These are phyloP conservation scores for Drosophila jambulina DNA, from an alignment of 1,140 invertebrate species.

Conservation along the genomic window DNA sequence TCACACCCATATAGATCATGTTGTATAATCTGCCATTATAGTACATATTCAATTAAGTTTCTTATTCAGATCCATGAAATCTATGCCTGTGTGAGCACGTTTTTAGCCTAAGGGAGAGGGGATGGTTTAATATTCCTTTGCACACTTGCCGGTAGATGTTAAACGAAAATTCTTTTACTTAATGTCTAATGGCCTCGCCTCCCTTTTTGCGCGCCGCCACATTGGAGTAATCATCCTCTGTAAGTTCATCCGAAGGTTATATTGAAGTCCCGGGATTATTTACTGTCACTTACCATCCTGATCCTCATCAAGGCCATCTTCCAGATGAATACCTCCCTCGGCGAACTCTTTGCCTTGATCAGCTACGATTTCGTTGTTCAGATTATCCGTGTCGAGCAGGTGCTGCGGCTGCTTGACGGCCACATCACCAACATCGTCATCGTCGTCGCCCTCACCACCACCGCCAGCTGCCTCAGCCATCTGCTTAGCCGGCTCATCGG, in stretches of 20 bases:
- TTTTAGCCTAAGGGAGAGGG: conserved; percentile 16
- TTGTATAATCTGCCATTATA: conserved; percentile 22
- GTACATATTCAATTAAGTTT: conserved; percentile 22
- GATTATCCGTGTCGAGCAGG: conserved; percentile 73
- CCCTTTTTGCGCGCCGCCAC: conserved; percentile 64
- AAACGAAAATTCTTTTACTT: conserved; percentile 25
- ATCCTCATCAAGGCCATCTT: conserved; percentile 80
- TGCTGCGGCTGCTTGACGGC: conserved; percentile 75
- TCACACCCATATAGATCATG: conserved; percentile 6
- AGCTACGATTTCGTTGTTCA: conserved; percentile 81
- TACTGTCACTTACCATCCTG: conserved; percentile 68
- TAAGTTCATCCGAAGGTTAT: neutral
- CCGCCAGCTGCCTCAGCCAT: conserved; percentile 45
- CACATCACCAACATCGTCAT: conserved; percentile 75
- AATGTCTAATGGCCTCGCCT: conserved; percentile 78
- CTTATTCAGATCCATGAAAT: neutral
- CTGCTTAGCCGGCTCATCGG: conserved; percentile 52
- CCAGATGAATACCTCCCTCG: conserved; percentile 75
- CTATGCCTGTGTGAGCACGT: conserved; percentile 19
- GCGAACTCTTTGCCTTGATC: conserved; percentile 84
- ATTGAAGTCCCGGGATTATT: neutral
- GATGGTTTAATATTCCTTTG: conserved; percentile 18
- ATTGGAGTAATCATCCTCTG: conserved; percentile 82
- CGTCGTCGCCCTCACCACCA: conserved; percentile 70
- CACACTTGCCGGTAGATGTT: conserved; percentile 38